Percentiles rank a stretch among this genome's conserved stretches.
These are phyloP conservation scores for Cancer borealis DNA, from an alignment of 2,888 invertebrate species.

Conservation along the genomic window DNA sequence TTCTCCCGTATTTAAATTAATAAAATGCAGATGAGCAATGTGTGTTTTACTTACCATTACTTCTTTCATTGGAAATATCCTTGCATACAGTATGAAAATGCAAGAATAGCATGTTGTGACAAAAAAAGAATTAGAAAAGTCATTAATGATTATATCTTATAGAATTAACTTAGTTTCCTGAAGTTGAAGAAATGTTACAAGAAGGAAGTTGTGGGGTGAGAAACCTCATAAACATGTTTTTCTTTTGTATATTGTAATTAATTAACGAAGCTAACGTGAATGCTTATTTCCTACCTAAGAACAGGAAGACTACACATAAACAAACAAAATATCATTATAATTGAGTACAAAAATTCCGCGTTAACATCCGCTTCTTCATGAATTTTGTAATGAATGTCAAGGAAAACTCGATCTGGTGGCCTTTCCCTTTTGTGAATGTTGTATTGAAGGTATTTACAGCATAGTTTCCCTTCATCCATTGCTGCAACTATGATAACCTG, in stretches of 20 bases:
- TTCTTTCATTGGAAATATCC: neutral
- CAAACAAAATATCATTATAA: neutral
- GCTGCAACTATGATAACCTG: neutral
- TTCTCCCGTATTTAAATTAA: constrained; percentile 71
- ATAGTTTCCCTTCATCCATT: neutral
- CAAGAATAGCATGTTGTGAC: neutral
- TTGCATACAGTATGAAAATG: neutral
- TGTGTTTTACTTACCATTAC: neutral
- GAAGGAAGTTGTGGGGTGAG: neutral
- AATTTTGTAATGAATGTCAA: neutral
- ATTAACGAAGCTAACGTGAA: neutral
- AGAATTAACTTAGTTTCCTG: neutral
- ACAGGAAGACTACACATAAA: neutral
- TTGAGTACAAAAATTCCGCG: neutral
- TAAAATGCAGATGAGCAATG: constrained; percentile 44
- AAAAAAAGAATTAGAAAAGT: neutral
- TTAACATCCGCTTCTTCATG: neutral
- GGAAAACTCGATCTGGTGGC: neutral
- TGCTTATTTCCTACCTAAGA: neutral
- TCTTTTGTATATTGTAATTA: neutral
- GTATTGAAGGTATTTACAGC: neutral
- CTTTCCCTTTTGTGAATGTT: neutral
- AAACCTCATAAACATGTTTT: neutral
- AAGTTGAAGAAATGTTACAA: neutral
- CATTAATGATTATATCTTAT: neutral